Evolutionary conservation across 30 jellyfish, hydroid and myxozoan species (phyloP).

Genomic region (Turritopsis rubra): DNA sequence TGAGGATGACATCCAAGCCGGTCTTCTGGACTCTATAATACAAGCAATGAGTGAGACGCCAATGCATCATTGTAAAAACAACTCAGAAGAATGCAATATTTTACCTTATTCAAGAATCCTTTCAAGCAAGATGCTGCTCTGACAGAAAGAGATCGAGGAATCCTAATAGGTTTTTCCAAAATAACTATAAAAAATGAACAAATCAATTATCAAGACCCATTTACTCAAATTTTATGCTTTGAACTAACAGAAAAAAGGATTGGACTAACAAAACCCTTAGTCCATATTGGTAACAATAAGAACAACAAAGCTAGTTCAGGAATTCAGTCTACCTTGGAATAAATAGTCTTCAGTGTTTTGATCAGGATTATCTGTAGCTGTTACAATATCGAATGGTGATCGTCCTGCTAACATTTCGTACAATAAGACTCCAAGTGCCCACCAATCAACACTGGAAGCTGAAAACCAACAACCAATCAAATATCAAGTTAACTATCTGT

Average conservation of each 20-base stretch:
- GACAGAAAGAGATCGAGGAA: constrained; percentile 96
- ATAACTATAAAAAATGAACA: constrained; percentile 50
- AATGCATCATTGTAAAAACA: not conserved
- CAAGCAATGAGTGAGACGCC: not conserved
- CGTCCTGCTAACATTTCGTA: constrained; percentile 99
- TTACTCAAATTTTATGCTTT: too few species aligned
- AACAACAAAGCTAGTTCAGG: not conserved
- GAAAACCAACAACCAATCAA: not conserved
- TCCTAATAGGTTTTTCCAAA: constrained; percentile 93
- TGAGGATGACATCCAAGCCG: constrained; percentile 97
- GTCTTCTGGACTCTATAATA: constrained; percentile 76
- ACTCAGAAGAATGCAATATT: not conserved
- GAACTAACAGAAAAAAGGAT: too few species aligned
- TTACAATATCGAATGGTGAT: constrained; percentile 95
- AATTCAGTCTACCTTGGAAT: constrained; percentile 63
- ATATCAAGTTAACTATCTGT: not conserved
- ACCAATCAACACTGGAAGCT: constrained; percentile 99
- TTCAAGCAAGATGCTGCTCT: constrained; percentile 92
- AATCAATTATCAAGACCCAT: not conserved
- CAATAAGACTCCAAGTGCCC: constrained; percentile 98
- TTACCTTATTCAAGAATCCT: constrained; percentile 87
- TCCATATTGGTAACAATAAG: too few species aligned
- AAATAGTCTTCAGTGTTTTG: constrained; percentile 94
- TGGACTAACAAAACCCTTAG: too few species aligned
- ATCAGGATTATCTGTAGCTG: constrained; percentile 89